These are phyloP conservation scores for Lepidocolaptes lacrymiger DNA, from an alignment of 2,797 vertebrate genomes.

Conservation along the genomic window DNA sequence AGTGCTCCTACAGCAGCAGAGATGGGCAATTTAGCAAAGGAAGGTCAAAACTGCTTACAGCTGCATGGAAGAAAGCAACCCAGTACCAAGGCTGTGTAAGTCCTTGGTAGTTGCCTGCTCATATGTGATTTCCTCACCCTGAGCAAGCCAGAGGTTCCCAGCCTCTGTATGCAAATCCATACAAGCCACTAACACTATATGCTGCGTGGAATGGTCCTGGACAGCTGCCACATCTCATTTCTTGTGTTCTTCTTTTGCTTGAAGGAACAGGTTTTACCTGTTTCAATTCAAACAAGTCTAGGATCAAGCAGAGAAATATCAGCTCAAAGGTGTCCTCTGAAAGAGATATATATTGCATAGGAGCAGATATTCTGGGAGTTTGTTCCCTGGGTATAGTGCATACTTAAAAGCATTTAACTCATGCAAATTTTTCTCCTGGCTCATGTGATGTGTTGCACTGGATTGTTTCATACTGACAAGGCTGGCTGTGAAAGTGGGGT, in stretches of 20 bases:
- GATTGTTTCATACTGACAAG: neutral
- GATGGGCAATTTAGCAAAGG: neutral
- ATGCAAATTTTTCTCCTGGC: neutral
- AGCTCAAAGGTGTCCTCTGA: neutral
- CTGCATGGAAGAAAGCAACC: neutral
- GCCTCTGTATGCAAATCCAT: neutral
- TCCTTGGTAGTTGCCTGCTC: rapidly evolving
- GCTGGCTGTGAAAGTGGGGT: neutral
- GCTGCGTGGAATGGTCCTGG: neutral
- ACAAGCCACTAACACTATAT: neutral
- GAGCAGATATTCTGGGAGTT: neutral
- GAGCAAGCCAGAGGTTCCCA: neutral
- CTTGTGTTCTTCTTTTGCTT: neutral
- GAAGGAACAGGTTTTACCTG: neutral
- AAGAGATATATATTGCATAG: neutral
- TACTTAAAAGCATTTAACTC: neutral
- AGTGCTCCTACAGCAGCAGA: neutral
- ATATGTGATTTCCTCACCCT: neutral
- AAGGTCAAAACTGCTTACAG: neutral
- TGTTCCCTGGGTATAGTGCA: neutral
- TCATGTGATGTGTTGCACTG: rapidly evolving
- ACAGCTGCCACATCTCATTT: neutral
- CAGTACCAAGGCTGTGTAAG: neutral
- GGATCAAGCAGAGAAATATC: neutral
- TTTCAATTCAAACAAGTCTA: neutral